These are phyloP conservation scores for Drosophila macrospina DNA, from an alignment of 2,888 invertebrate genomes.

Conservation along the genomic window DNA sequence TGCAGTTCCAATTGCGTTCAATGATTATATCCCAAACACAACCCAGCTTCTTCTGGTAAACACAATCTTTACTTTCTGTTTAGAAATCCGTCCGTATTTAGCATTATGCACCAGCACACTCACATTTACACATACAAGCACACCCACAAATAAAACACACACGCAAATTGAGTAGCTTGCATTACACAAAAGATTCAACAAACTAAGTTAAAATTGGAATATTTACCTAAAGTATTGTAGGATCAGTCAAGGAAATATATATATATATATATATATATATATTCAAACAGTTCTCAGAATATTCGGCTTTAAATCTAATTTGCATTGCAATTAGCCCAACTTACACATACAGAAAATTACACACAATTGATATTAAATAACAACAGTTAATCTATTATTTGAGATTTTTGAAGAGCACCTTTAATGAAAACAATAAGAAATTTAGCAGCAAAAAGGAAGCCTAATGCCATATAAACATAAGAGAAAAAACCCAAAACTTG, in stretches of 20 bases:
- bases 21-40: conserved; percentile 32
- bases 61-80: conserved; percentile 66
- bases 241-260: not conserved
- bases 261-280: not conserved
- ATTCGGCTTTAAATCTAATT: conserved; percentile 25
- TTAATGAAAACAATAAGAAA: conserved; percentile 75
- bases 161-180: conserved; percentile 25
- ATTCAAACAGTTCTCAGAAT: not conserved
- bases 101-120: conserved; percentile 62
- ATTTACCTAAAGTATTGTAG: conserved; percentile 1
- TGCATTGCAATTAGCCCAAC: conserved; percentile 25
- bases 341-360: conserved; percentile 6
- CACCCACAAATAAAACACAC: conserved; percentile 23
- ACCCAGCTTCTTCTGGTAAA: conserved; percentile 45
- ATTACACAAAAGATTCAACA: conserved; percentile 12
- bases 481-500: conserved; percentile 41
- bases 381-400: conserved; percentile 56
- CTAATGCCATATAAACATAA: conserved; percentile 55
- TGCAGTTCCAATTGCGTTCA: conserved; percentile 46
- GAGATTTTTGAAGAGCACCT: conserved; percentile 75
- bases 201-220: conserved; percentile 16
- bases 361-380: conserved; percentile 26
- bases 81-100: conserved; percentile 80
- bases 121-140: conserved; percentile 13
- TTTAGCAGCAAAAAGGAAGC: conserved; percentile 60